Evolutionary conservation across 23 tunicate species (phyloP), one percentile per base, ranked within the genome.

Genomic region (Ciona savignyi): DNA sequence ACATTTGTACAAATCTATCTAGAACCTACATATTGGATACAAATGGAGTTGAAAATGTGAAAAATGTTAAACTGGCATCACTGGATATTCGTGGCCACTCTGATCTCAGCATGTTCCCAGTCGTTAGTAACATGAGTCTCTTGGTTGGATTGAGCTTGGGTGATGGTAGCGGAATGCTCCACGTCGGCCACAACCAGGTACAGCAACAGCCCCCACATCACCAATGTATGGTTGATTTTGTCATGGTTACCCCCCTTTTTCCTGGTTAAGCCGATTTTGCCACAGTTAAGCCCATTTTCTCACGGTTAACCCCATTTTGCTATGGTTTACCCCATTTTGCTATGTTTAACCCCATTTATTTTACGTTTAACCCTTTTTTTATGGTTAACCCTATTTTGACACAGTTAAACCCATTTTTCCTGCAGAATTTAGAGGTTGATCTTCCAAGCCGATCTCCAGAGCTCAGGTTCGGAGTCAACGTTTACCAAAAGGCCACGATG

Each of bases 101-200:
- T 34, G 33, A 48, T 21, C 77, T 73, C 15, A 32, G 25, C 29
- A 4, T 73, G 23, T 73, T 33, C 65, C 77, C 77, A 4, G 32
- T 22, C 21, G 34, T 28, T 19, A 29, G 51, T 33, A 60, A 73
- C 15, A 73, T 73, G 66, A 27, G 29, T 32, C 49, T 73, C 33
- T n/a, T 26, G 25, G 30, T 73, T 49, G 77, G 34, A n/a, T 27
- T 28, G 9, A 73, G 77, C 51, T 65, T n/a, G 4, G 77, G 77
- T 19, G 77, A 73, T 49, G 21, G 77, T 15, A 73, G 34, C 15
- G 77, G 77, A 21, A 51, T 60, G 22, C 51, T 73, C 19, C 77
- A 73, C 27, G 65, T 73, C 23, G 77, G 77, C 24, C 66, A 73
- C 51, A 49, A 73, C 65, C 77, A 73, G 77, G 77, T 73, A 25